Conservation (phyloP, 2,888 invertebrate genomes). For the Pachliopta kotzebuea region DNA sequence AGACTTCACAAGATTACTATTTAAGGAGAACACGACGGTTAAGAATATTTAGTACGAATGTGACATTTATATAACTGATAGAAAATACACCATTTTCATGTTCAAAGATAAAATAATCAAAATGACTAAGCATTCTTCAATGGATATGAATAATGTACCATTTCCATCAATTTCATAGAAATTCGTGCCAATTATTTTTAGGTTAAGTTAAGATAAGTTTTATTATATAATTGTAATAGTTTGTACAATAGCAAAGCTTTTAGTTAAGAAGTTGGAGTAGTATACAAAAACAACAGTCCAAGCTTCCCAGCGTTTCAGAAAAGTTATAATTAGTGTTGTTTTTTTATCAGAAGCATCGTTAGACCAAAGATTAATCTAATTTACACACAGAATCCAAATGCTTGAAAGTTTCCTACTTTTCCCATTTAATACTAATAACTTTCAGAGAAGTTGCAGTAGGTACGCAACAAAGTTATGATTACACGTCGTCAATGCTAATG, state of each 20-base stretch:
- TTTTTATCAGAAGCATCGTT: background rate
- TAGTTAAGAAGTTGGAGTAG: background rate
- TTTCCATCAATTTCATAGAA: background rate
- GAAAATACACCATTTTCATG: background rate
- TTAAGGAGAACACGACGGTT: too few species aligned
- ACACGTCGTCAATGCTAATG: background rate
- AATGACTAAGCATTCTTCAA: background rate
- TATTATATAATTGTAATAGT: background rate
- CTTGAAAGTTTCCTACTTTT: background rate
- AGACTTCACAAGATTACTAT: too few species aligned
- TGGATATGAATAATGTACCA: background rate
- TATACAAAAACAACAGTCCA: background rate
- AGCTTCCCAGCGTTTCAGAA: background rate
- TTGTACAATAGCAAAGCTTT: background rate
- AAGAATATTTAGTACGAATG: too few species aligned
- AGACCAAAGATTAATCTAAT: background rate
- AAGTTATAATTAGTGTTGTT: background rate
- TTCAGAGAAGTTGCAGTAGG: constrained; percentile 2
- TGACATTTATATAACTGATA: background rate
- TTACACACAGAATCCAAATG: background rate
- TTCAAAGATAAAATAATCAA: background rate
- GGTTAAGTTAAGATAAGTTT: background rate
- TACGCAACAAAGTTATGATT: background rate
- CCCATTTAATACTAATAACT: constrained; percentile 15
- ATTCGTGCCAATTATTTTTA: constrained; percentile 2